These are phyloP conservation scores for Centruroides sculpturatus DNA, from an alignment of 1,140 invertebrate species.

Conservation along the genomic window DNA sequence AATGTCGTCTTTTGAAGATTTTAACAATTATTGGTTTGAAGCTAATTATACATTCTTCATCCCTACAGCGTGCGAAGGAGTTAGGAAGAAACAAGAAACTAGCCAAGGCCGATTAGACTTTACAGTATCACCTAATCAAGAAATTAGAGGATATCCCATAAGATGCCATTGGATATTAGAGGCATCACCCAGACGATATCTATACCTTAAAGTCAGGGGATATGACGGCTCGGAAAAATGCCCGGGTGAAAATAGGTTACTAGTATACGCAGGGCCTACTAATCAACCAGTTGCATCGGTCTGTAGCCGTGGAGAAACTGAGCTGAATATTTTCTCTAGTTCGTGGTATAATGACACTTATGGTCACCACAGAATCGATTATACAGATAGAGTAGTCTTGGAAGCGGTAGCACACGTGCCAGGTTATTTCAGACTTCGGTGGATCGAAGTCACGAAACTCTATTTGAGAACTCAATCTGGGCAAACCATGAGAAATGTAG, in stretches of 20 bases:
- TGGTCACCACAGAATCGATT: slow-evolving; percentile 30
- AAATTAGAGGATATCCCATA: neutral
- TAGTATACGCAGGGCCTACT: slow-evolving; percentile 15
- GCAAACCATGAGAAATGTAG: slow-evolving; percentile 32
- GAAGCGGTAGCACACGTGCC: slow-evolving; percentile 57
- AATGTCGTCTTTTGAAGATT: slow-evolving; percentile 71
- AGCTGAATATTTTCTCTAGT: slow-evolving; percentile 15
- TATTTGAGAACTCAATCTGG: slow-evolving; percentile 23
- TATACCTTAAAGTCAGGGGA: slow-evolving; percentile 18
- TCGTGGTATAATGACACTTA: slow-evolving; percentile 16
- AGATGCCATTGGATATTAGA: slow-evolving; percentile 17
- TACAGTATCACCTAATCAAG: neutral
- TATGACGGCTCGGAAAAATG: slow-evolving; percentile 1
- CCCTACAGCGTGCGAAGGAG: slow-evolving; percentile 23
- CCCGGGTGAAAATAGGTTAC: slow-evolving; percentile 10
- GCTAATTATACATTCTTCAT: slow-evolving; percentile 64
- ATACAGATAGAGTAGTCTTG: slow-evolving; percentile 31
- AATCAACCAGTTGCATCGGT: slow-evolving; percentile 14
- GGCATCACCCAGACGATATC: slow-evolving; percentile 12
- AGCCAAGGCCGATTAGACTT: slow-evolving; percentile 17
- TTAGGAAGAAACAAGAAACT: slow-evolving; percentile 3
- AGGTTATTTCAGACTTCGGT: slow-evolving; percentile 57
- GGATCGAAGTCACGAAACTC: slow-evolving; percentile 58
- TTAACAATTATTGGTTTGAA: slow-evolving; percentile 64
- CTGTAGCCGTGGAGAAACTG: slow-evolving; percentile 8